Base-by-base conservation (phyloP, 2,797 vertebrate species). In the Triplophysa yarkandensis region DNA sequence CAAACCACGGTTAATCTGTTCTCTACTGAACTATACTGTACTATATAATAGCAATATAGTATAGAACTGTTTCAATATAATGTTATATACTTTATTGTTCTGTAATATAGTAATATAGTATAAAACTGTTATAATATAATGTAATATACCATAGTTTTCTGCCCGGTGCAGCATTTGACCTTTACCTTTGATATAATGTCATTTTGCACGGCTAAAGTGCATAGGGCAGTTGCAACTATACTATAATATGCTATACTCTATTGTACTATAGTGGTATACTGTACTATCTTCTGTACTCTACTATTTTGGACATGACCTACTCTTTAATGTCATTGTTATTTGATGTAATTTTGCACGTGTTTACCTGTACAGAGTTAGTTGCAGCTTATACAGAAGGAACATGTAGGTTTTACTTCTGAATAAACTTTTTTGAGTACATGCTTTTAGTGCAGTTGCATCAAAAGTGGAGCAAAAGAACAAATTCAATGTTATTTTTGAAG, bases 401-500 rank as follows among this genome's bases (percentile, higher is more conserved):
- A 32, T 54, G 36, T 27, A 36, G 32, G 25, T 30, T 58, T 41
- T 3, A n/a, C 25, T 30, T 43, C 16, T 58, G 4, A 17, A 25
- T 71, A 4, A 11, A 30, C 5, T 46, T n/a, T 0, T 19, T 30
- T 46, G 3, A 23, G 13, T 23, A 13, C 19, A 62, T 16, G 1
- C 48, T 62, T 36, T 43, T 4, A 50, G 21, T 13, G n/a, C 10
- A 28, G n/a, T 43, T 73, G 57, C 16, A 62, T 34, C 36, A 54
- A 19, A 74, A 44, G 66, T 54, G 36, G 17, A 66, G 60, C 25
- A 74, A 50, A 76, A 43, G 28, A 28, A 30, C 32, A 52, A 13
- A 60, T 34, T 60, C 19, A 14, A 23, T 65, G 50, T 71, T 58
- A 60, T 28, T 64, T 34, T 62, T 61, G 27, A 58, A 69, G 52